These are phyloP conservation scores for Salvelinus namaycush DNA, from an alignment of 2,113 vertebrate species.

Conservation along the genomic window DNA sequence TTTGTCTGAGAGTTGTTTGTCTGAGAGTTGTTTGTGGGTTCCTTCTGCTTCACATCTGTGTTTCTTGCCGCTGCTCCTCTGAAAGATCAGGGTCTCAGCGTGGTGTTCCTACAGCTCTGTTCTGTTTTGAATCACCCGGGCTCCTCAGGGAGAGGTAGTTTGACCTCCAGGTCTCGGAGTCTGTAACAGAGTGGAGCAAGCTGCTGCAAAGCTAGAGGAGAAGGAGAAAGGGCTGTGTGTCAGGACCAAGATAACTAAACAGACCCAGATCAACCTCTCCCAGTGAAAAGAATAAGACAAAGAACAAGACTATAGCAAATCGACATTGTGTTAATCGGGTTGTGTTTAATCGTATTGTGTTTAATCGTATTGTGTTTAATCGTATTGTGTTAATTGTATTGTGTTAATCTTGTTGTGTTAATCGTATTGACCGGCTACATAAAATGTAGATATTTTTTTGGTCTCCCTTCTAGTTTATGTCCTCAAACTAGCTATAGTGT, in stretches of 20 bases:
- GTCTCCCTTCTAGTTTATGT: conserved; percentile 48
- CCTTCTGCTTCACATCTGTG: conserved; percentile 39
- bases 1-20: too few relatives aligned
- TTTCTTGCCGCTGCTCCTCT: neutral
- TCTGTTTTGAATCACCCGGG: conserved; percentile 50
- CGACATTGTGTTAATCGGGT: too few relatives aligned
- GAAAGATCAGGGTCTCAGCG: neutral
- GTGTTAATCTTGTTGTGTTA: too few relatives aligned
- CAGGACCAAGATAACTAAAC: neutral
- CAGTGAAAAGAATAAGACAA: conserved; percentile 10
- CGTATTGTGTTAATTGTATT: too few relatives aligned
- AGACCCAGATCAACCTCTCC: conserved; percentile 48
- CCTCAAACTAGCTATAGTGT: conserved; percentile 56
- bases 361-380: too few relatives aligned
- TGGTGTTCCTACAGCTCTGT: conserved; percentile 24
- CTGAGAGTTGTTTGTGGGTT: too few relatives aligned
- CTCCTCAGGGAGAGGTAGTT: conserved; percentile 56
- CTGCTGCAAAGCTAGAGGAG: neutral
- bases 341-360: too few relatives aligned
- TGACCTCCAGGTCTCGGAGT: conserved; percentile 67
- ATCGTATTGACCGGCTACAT: conserved; percentile 7
- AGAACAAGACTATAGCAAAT: too few relatives aligned
- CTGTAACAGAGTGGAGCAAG: conserved; percentile 52
- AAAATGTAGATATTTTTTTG: conserved; percentile 28
- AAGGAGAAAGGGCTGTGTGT: neutral